Conservation (phyloP, 1,140 invertebrate species). For the Aricia agestis region DNA sequence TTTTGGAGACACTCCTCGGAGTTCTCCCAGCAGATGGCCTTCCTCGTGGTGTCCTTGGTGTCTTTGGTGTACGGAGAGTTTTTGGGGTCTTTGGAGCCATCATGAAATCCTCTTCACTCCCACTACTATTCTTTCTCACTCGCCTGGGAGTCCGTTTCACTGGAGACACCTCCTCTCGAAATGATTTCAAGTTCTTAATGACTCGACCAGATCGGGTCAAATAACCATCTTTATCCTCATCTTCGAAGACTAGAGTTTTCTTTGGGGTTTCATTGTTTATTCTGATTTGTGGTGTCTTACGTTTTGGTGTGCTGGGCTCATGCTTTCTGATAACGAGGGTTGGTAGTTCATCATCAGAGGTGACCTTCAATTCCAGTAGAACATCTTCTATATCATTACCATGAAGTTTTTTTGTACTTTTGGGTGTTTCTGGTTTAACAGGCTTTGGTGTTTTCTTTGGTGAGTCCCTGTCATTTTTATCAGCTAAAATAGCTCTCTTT, state of each 20-base stretch:
- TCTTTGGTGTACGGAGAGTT: slow-evolving; percentile 48
- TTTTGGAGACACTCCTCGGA: slow-evolving; percentile 51
- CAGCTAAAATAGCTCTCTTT: slow-evolving; percentile 67
- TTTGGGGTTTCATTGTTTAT: slow-evolving; percentile 51
- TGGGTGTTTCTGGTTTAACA: slow-evolving; percentile 41
- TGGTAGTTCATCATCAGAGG: slow-evolving; percentile 61
- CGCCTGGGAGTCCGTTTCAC: slow-evolving; percentile 52
- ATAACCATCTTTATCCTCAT: slow-evolving; percentile 43
- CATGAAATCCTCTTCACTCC: slow-evolving; percentile 62
- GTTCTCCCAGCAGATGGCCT: slow-evolving; percentile 34
- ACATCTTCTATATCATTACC: slow-evolving; percentile 51
- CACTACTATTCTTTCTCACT: slow-evolving; percentile 28
- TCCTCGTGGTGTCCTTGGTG: slow-evolving; percentile 38
- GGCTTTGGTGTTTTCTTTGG: slow-evolving; percentile 48
- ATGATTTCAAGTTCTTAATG: slow-evolving; percentile 40
- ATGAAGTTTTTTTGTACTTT: slow-evolving; percentile 41
- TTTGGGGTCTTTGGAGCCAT: slow-evolving; percentile 42
- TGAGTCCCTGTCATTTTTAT: slow-evolving; percentile 57
- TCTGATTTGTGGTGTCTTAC: slow-evolving; percentile 46
- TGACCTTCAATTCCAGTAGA: slow-evolving; percentile 60
- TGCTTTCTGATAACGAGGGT: slow-evolving; percentile 62
- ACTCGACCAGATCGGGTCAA: slow-evolving; percentile 45
- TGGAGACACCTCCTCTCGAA: slow-evolving; percentile 53
- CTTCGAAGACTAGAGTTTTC: slow-evolving; percentile 55
- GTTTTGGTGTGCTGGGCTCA: slow-evolving; percentile 50